phyloP scores from a whole-genome alignment of 1,140 invertebrate species.

The Rhagoletis pomonella region DNA sequence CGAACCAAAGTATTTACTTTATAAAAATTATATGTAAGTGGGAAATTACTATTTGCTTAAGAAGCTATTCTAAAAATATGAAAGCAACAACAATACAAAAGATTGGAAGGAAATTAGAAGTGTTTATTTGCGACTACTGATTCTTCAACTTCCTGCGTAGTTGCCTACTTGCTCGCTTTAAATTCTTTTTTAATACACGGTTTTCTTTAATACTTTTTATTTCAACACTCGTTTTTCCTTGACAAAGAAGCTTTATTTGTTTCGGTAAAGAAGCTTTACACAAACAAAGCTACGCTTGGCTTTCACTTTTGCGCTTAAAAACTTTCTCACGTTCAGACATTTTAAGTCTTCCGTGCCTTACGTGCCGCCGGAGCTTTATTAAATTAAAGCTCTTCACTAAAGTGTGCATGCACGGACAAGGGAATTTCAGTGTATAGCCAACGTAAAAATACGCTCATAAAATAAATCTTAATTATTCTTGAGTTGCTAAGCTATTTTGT shows the following conservation, averaged over 20 bases:
- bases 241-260: too few relatives aligned
- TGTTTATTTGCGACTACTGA: neutral
- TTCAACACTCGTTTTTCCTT: neutral
- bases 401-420: neutral
- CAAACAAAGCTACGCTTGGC: constrained; percentile 1
- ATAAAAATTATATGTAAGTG: too few relatives aligned
- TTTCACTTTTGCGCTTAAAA: constrained; percentile 4
- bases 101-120: neutral
- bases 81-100: too few relatives aligned
- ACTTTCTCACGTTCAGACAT: neutral
- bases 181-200: too few relatives aligned
- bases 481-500: constrained; percentile 18
- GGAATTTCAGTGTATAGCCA: constrained; percentile 12
- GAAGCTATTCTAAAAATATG: neutral
- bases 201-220: neutral
- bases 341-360: neutral
- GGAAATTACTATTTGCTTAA: too few relatives aligned
- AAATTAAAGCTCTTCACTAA: neutral
- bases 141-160: neutral
- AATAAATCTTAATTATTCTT: constrained; percentile 29
- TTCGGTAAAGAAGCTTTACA: neutral
- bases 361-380: too few relatives aligned
- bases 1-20: too few relatives aligned
- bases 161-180: neutral
- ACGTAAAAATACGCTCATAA: constrained; percentile 15